Conservation (phyloP, 2,797 vertebrate genomes). For the Danionella dracula region DNA sequence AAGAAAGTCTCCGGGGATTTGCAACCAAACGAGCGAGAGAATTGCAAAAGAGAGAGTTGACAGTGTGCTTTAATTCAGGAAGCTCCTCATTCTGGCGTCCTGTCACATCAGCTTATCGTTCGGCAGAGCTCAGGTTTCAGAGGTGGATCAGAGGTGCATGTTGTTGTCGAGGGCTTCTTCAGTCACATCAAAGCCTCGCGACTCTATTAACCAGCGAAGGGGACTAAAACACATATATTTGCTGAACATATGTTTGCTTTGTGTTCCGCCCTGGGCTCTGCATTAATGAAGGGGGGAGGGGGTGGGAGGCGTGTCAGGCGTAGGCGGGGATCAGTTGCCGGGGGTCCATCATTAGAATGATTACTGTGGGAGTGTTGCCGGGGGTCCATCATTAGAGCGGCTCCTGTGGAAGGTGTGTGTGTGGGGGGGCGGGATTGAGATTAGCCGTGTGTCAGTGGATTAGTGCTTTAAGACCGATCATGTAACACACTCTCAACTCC, state of each 20-base stretch:
- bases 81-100: slow-evolving; percentile 17
- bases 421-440: slow-evolving; percentile 73
- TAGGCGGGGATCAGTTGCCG: slow-evolving; percentile 38
- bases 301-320: slow-evolving; percentile 16
- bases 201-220: slow-evolving; percentile 65
- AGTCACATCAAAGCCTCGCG: slow-evolving; percentile 63
- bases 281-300: slow-evolving; percentile 60
- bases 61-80: not conserved
- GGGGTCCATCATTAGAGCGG: slow-evolving; percentile 71
- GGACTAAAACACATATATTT: slow-evolving; percentile 64
- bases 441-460: slow-evolving; percentile 64
- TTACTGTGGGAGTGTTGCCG: slow-evolving; percentile 61
- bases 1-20: not conserved
- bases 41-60: not conserved
- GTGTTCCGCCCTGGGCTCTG: slow-evolving; percentile 70
- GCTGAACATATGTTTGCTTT: slow-evolving; percentile 78
- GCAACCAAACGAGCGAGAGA: slow-evolving; percentile 8
- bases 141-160: slow-evolving; percentile 33
- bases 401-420: slow-evolving; percentile 73
- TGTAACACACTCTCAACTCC: slow-evolving; percentile 69
- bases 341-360: slow-evolving; percentile 71
- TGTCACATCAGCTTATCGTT: slow-evolving; percentile 61
- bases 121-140: slow-evolving; percentile 64
- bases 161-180: slow-evolving; percentile 39
- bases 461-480: slow-evolving; percentile 70